Evolutionary conservation across 2,113 vertebrate species (phyloP).

Genomic region (Tapirus terrestris): DNA sequence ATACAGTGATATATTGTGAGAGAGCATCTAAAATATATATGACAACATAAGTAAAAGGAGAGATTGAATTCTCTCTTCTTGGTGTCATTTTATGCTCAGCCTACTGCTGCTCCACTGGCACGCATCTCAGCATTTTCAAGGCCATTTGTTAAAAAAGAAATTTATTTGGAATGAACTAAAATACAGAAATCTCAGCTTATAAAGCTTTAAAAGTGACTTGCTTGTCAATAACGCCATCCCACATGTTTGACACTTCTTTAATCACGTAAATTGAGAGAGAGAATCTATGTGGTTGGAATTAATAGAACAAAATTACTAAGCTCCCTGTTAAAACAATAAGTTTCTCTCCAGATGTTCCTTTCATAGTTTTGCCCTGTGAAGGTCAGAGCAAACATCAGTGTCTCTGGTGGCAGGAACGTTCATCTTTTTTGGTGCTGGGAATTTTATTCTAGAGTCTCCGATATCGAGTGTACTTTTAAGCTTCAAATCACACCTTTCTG

Average conservation of each 20-base stretch:
- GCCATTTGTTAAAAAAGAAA: not conserved
- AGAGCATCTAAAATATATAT: not conserved
- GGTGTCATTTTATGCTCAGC: not conserved
- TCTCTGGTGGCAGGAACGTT: not conserved
- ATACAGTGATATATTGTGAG: not conserved
- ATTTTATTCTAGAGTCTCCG: slow-evolving; percentile 31
- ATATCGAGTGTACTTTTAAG: slow-evolving; percentile 10
- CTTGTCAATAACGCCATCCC: not conserved
- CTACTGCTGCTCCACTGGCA: not conserved
- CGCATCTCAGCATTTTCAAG: not conserved
- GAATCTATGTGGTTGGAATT: not conserved
- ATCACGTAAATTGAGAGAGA: not conserved
- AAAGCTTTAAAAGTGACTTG: not conserved
- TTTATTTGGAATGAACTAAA: not conserved
- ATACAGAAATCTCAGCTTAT: not conserved
- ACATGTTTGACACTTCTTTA: not conserved
- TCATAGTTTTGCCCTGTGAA: not conserved
- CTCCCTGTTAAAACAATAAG: not conserved
- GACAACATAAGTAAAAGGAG: not conserved
- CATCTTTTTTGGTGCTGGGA: not conserved
- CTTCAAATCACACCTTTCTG: not conserved
- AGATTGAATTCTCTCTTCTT: not conserved
- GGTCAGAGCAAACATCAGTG: not conserved
- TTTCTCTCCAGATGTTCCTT: not conserved
- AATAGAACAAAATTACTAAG: not conserved